phyloP scores from a whole-genome alignment of 2,797 vertebrate species.

The Takifugu rubripes region DNA sequence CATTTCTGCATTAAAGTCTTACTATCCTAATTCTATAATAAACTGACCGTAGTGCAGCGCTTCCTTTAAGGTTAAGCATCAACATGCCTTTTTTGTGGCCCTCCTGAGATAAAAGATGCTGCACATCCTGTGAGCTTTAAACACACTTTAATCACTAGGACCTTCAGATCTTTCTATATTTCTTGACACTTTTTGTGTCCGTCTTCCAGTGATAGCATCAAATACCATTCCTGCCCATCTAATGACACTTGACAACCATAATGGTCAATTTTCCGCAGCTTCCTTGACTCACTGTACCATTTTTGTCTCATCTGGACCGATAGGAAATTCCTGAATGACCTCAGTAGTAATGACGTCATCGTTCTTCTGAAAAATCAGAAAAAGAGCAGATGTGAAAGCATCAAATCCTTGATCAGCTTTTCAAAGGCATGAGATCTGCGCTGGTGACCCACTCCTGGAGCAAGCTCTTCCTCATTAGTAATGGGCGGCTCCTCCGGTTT shows the following conservation, averaged over 20 bases:
- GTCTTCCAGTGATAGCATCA: too few species aligned
- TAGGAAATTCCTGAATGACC: constrained; percentile 87
- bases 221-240: background rate
- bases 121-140: too few species aligned
- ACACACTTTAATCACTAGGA: too few species aligned
- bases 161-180: too few species aligned
- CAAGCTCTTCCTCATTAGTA: constrained; percentile 72
- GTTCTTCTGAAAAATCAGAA: constrained; percentile 61
- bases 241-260: background rate
- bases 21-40: too few species aligned
- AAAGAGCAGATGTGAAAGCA: background rate
- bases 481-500: constrained; percentile 48
- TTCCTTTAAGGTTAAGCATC: too few species aligned
- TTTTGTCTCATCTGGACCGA: constrained; percentile 92
- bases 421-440: background rate
- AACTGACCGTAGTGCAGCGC: too few species aligned
- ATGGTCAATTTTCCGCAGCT: background rate
- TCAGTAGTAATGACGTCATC: constrained; percentile 84
- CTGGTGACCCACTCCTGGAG: constrained; percentile 27
- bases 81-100: too few species aligned
- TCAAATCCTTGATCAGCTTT: background rate
- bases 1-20: too few species aligned
- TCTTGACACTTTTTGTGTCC: too few species aligned
- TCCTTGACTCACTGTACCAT: constrained; percentile 69
- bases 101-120: too few species aligned